A percentile compares a stretch with the other conserved stretches of the same genome.
Conservation (phyloP, 2,888 invertebrate species). For the Acleris emargana region DNA sequence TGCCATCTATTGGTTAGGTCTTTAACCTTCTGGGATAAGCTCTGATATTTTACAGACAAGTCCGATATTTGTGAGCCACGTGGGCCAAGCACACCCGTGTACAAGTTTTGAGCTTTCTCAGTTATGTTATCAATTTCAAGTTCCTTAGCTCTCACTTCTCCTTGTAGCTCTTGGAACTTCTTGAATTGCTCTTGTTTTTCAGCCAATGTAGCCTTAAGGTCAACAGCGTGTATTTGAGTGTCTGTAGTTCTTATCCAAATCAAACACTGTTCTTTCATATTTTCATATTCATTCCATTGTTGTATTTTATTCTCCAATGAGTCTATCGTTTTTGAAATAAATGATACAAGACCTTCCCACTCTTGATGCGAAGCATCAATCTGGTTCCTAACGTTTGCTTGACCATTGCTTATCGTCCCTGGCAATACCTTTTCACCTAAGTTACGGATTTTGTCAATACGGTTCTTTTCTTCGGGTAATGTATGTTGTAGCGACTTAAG, state of each 20-base stretch:
- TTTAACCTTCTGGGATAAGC: slow-evolving; percentile 94
- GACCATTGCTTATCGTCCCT: slow-evolving; percentile 92
- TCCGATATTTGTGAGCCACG: slow-evolving; percentile 94
- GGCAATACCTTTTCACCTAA: slow-evolving; percentile 96
- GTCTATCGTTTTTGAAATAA: slow-evolving; percentile 90
- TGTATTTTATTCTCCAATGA: slow-evolving; percentile 91
- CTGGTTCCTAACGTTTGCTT: slow-evolving; percentile 93
- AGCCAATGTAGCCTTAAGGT: slow-evolving; percentile 90
- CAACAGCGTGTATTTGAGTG: slow-evolving; percentile 93
- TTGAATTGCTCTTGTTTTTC: slow-evolving; percentile 95
- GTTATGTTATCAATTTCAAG: slow-evolving; percentile 96
- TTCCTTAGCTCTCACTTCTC: slow-evolving; percentile 95
- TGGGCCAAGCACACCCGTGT: slow-evolving; percentile 88
- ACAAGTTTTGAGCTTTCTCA: slow-evolving; percentile 93
- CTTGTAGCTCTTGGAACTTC: slow-evolving; percentile 90
- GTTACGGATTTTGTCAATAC: slow-evolving; percentile 90
- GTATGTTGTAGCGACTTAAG: slow-evolving; percentile 90
- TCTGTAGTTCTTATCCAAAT: slow-evolving; percentile 95
- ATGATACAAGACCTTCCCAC: slow-evolving; percentile 92
- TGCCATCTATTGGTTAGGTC: slow-evolving; percentile 96
- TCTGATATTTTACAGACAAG: slow-evolving; percentile 95
- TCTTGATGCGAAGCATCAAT: slow-evolving; percentile 95
- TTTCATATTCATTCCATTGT: slow-evolving; percentile 96
- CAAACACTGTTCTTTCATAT: slow-evolving; percentile 92
- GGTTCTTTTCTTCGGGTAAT: slow-evolving; percentile 93